Base-by-base conservation (phyloP, 2,888 invertebrate species). In the Drosophila quinaria region DNA sequence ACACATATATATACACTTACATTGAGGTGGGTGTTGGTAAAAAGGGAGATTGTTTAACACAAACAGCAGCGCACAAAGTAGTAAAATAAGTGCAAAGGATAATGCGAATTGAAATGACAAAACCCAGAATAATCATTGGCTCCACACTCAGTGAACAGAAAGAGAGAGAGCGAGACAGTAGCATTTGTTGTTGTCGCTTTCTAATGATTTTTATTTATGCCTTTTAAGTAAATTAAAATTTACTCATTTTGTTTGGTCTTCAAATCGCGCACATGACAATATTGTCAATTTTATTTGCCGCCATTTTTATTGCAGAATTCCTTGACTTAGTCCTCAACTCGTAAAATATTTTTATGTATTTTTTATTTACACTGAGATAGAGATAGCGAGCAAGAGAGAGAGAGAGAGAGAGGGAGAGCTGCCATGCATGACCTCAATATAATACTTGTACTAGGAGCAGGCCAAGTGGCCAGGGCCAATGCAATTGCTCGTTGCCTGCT, bases 61-160 rank as follows among this genome's bases (percentile, higher is more conserved):
- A 64, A 56, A 64, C 69, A 68, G 70, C 59, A 61, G 77, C 65
- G 74, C 67, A 86, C 79, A 84, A 81, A 80, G 85, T 82, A 89
- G 82, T 89, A 84, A 89, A 90, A 90, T 87, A 86, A 90, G 90
- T 89, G 88, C 89, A 81, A 78, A 86, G 87, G 89, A 90, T 90
- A 90, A 90, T 90, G 90, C 82, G 90, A 90, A 90, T 89, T 86
- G 90, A 89, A 90, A 90, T 90, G 89, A 90, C 88, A 90, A 89
- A 89, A 90, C 90, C 90, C 86, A 75, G 89, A 88, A 90, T 89
- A 90, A 90, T 90, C 90, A 90, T 90, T 90, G 90, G 79, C 79
- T 83, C 74, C 84, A 81, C 81, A 80, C 79, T 74, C 87, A 56
- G 52, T 50, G 17, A 49, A 6, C 2, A 19, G 19, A 25, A 25